Percentiles rank a stretch among this genome's conserved stretches.
These are phyloP conservation scores for Ptyas mucosa DNA, from an alignment of 2,113 vertebrate species.

Conservation along the genomic window DNA sequence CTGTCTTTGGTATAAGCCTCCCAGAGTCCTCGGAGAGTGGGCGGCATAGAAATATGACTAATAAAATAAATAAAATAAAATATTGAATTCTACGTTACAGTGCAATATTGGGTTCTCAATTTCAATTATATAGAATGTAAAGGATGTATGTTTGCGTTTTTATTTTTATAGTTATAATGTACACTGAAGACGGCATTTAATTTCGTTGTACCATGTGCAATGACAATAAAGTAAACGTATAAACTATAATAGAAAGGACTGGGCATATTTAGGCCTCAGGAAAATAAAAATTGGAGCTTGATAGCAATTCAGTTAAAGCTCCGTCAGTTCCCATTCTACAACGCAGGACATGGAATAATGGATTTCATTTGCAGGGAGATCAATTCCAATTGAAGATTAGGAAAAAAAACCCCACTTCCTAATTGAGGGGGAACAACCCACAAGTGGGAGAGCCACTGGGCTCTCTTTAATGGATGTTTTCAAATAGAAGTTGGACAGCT, in stretches of 20 bases:
- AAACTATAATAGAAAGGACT: background rate
- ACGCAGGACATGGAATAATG: background rate
- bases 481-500: background rate
- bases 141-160: too few species aligned
- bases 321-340: background rate
- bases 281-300: background rate
- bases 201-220: too few species aligned
- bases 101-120: too few species aligned
- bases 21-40: too few species aligned
- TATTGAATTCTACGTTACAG: too few species aligned
- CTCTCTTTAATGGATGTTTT: background rate
- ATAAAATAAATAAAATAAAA: too few species aligned
- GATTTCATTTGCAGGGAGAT: background rate
- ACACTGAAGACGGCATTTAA: too few species aligned
- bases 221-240: too few species aligned
- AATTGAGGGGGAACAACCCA: background rate
- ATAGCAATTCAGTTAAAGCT: background rate
- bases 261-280: background rate
- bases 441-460: background rate
- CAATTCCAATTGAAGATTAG: background rate
- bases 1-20: too few species aligned
- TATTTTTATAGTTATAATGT: too few species aligned
- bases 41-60: too few species aligned
- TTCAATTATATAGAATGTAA: too few species aligned
- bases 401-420: background rate